Percentiles rank a stretch among this genome's conserved stretches.
These are phyloP conservation scores for Zoanthus gigantus DNA, from an alignment of 92 coral and sea anemone species.

Conservation along the genomic window DNA sequence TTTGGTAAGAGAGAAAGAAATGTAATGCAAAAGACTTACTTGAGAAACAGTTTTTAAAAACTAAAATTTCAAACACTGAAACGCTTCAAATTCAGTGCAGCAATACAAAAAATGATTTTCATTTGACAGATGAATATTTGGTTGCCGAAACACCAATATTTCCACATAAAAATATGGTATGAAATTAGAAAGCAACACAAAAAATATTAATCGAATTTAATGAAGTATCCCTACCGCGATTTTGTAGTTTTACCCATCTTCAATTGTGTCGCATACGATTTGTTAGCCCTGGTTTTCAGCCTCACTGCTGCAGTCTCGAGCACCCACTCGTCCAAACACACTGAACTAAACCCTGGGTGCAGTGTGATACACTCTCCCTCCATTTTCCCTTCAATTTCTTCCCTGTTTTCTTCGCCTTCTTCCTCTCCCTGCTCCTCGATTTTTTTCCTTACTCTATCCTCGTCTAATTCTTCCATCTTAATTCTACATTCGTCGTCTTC, in stretches of 20 bases:
- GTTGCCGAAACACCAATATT: no score
- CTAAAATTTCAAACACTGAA: no score
- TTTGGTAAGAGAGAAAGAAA: no score
- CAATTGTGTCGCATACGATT: conserved; percentile 46
- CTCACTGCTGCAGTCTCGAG: conserved; percentile 61
- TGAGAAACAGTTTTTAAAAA: no score
- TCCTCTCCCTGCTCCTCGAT: not conserved
- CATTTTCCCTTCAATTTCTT: no score
- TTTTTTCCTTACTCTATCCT: not conserved
- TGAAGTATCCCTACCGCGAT: conserved; percentile 42
- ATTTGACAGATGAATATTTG: no score
- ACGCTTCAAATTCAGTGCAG: no score
- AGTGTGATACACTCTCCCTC: conserved; percentile 49
- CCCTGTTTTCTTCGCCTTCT: no score
- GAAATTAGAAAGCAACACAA: no score
- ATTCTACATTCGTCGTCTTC: conserved; percentile 52
- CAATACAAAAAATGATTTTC: no score
- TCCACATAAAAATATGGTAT: no score
- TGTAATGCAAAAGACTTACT: no score
- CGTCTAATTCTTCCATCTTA: conserved; percentile 57
- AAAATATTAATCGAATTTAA: not conserved
- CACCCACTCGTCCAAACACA: conserved; percentile 66
- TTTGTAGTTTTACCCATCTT: conserved; percentile 31
- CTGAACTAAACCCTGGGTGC: conserved; percentile 66
- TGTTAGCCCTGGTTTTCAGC: conserved; percentile 54